Conservation (phyloP, 2,797 vertebrate genomes). For the Spea hammondii region DNA sequence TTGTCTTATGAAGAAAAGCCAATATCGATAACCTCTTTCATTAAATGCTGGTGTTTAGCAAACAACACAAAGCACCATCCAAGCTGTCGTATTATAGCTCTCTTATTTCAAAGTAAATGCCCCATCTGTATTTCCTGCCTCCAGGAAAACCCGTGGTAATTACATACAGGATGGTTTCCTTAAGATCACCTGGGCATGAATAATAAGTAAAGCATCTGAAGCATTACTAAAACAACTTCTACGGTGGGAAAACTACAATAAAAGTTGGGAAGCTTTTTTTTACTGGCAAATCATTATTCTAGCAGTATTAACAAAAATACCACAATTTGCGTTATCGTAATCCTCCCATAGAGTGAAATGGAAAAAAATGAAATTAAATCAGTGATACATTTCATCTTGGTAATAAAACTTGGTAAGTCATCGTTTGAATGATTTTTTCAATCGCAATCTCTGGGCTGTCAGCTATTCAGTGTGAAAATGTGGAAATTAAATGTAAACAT, state of each 20-base stretch:
- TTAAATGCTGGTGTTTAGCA: neutral
- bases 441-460: too few relatives aligned
- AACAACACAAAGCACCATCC: conserved; percentile 6
- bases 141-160: neutral
- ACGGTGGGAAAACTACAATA: conserved; percentile 30
- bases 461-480: too few relatives aligned
- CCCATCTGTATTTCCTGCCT: conserved; percentile 12
- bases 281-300: neutral
- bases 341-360: too few relatives aligned
- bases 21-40: conserved; percentile 14
- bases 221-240: conserved; percentile 17
- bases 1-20: neutral
- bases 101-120: conserved; percentile 37
- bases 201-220: conserved; percentile 14
- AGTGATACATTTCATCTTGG: too few relatives aligned
- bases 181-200: conserved; percentile 36
- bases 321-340: neutral
- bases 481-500: too few relatives aligned
- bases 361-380: too few relatives aligned
- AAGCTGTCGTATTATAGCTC: conserved; percentile 6
- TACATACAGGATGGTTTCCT: conserved; percentile 21
- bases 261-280: conserved; percentile 9
- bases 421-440: too few relatives aligned
- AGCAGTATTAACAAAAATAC: neutral
- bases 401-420: too few relatives aligned